Evolutionary conservation across 30 jellyfish, hydroid and myxozoan genomes (phyloP), one percentile per base, ranked within the genome.

Genomic region (Cassiopea andromeda): DNA sequence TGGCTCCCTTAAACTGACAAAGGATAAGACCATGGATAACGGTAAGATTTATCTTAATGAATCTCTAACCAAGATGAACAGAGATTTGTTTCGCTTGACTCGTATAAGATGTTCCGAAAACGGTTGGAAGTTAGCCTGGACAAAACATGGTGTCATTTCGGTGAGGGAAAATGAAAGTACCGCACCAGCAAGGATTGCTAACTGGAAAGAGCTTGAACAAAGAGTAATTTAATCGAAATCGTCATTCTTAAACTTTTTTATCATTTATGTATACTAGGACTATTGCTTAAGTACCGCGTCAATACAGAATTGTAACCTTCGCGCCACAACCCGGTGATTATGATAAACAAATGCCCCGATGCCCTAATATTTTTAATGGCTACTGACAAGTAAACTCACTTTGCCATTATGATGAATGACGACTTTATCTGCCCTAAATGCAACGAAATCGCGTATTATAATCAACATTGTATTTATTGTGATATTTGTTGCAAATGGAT

Each of bases 81-180:
- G 48, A 44, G 68, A 58, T 79, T 48, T 79, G 57, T 79, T 60
- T 75, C 64, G 3, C 10, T 54, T 6, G 78, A 8, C 61, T 10
- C 64, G 45, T 9, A 5, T n/a, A n/a, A 59, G 64, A 27, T 54
- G 46, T 18, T 48, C 60, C 16, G 78, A 79, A 38, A 10, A 1
- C 2, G 60, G 47, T 49, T 79, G 77, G 88, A 59, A 49, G 27
- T 79, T 58, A 8, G 45, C 45, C 48, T 79, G 88, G 88, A 54
- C 88, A 79, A 79, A 69, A 79, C 18, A 79, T 60, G 88, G 88
- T 19, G 60, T 18, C 48, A 38, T 79, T 59, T 79, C n/a, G 19
- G 78, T 75, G 38, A 58, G 78, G 60, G 58, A 57, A 79, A 15
- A 57, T 59, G 60, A 79, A n/a, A 44, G n/a, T 38, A 46, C 87